Percentiles rank a stretch among this genome's conserved stretches.
These are phyloP conservation scores for Helleia helle DNA, from an alignment of 2,888 invertebrate species.

Conservation along the genomic window DNA sequence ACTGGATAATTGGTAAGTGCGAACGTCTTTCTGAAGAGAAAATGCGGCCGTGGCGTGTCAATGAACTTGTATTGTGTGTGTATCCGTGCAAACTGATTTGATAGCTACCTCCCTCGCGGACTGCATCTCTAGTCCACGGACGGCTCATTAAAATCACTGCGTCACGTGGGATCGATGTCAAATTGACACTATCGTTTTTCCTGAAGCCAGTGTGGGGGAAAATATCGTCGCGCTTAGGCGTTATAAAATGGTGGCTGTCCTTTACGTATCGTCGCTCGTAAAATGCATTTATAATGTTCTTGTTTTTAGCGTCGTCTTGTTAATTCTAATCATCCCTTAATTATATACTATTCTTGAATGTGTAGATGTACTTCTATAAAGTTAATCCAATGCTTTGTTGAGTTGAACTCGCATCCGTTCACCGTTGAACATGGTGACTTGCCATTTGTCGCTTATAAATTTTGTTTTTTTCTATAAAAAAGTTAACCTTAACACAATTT, in stretches of 20 bases:
- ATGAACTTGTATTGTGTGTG: slow-evolving; percentile 76
- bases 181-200: slow-evolving; percentile 74
- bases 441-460: slow-evolving; percentile 37
- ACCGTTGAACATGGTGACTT: slow-evolving; percentile 82
- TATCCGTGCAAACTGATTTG: slow-evolving; percentile 76
- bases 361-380: slow-evolving; percentile 27
- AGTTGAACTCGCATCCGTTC: slow-evolving; percentile 70
- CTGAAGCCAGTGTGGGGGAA: slow-evolving; percentile 68
- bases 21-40: slow-evolving; percentile 70
- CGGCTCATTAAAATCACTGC: slow-evolving; percentile 80
- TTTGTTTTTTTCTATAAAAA: slow-evolving; percentile 1
- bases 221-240: slow-evolving; percentile 70
- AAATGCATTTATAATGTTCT: slow-evolving; percentile 41
- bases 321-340: slow-evolving; percentile 32
- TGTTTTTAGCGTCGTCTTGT: slow-evolving; percentile 32
- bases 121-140: slow-evolving; percentile 76
- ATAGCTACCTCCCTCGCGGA: slow-evolving; percentile 78
- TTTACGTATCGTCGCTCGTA: slow-evolving; percentile 53
- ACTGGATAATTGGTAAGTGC: slow-evolving; percentile 94
- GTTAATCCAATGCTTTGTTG: slow-evolving; percentile 60
- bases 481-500: too few species aligned
- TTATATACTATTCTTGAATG: slow-evolving; percentile 35
- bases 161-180: slow-evolving; percentile 84
- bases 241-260: slow-evolving; percentile 74
- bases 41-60: slow-evolving; percentile 76